Evolutionary conservation across 2,113 vertebrate genomes (phyloP).

Genomic region (Phylloscopus trochilus): DNA sequence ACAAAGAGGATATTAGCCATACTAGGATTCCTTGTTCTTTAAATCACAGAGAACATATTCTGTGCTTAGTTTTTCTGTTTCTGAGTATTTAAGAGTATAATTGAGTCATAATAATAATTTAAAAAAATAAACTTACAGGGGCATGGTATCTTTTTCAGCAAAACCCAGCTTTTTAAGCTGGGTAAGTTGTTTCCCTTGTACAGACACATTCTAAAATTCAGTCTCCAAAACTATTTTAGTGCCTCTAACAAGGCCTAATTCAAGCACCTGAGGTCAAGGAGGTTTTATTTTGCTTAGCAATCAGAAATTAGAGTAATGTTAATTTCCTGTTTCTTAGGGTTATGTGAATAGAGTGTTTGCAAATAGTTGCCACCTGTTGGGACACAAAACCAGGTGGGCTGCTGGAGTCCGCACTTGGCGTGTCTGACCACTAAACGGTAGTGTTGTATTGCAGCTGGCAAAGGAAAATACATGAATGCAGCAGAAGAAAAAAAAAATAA

Average conservation of each 20-base stretch:
- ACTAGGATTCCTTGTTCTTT: not conserved
- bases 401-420: not conserved
- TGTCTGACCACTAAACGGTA: constrained; percentile 48
- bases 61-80: not conserved
- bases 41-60: not conserved
- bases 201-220: not conserved
- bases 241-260: not conserved
- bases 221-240: not conserved
- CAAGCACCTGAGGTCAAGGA: not conserved
- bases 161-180: not conserved
- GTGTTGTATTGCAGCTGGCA: not conserved
- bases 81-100: not conserved
- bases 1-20: not conserved
- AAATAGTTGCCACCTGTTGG: not conserved
- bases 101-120: not conserved
- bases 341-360: not conserved
- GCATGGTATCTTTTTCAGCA: not conserved
- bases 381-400: not conserved
- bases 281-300: not conserved
- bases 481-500: not conserved
- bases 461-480: not conserved
- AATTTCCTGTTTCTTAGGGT: not conserved
- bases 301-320: not conserved
- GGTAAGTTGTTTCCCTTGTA: not conserved
- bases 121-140: not conserved